Base-by-base conservation (phyloP, 2,888 invertebrate genomes). In the Leptopilina myrica region DNA sequence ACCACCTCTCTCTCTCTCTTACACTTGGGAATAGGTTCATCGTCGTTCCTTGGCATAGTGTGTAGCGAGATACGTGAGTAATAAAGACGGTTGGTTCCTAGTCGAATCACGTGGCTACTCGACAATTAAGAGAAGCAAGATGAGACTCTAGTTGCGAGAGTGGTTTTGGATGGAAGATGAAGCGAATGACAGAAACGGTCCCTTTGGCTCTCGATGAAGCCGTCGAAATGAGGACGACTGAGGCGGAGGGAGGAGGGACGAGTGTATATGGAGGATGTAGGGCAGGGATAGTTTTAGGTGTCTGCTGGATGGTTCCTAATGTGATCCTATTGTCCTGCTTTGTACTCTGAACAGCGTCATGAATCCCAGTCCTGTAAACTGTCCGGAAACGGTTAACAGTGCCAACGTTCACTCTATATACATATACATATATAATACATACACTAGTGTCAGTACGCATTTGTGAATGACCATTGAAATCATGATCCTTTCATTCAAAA, bases 361-460 rank as follows among this genome's bases (percentile, higher is more conserved):
- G 86, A 84, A 86, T 88, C 84, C 85, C 84, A 90, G 89, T 88
- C 89, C 90, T 87, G 90, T 90, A 90, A 90, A 89, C 90, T 88
- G 87, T 82, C 87, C 88, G 90, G 90, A 90, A 90, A 90, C 90
- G 87, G 90, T 90, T 90, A 89, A 89, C 88, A 87, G 89, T 85
- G 87, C 85, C 86, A 85, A 86, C 88, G 89, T 87, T 87, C 87
- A 86, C 86, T 85, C 84, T n/a, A 80, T 67, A 69, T n/a, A 80
- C 73, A 69, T 85, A 84, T n/a, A 80, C 67, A 69, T n/a, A 80
- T 67, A 69, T 86, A 85, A 84, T n/a, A 80, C 67, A 69, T n/a
- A 80, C 73, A 69, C 59, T 26, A 76, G 65, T 79, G 59, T 79
- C 79, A 67, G 79, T 80, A 69, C 76, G 76, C 46, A 66, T 77